Evolutionary conservation across 2,797 vertebrate species (phyloP).

Genomic region (Discoglossus pictus): DNA sequence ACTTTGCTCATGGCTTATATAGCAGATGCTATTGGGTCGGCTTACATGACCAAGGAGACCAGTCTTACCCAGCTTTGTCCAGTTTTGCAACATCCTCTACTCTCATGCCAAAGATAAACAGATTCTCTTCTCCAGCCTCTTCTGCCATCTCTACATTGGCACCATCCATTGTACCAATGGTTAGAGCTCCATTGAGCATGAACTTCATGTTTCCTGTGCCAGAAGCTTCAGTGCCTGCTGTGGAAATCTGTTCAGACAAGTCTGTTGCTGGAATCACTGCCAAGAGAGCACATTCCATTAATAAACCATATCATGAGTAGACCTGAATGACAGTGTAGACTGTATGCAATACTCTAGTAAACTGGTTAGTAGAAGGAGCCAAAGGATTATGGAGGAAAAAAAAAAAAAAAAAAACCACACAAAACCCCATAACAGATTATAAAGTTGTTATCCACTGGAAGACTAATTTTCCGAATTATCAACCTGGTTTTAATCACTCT

Average conservation of each 20-base stretch:
- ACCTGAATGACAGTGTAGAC: neutral
- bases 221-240: constrained; percentile 90
- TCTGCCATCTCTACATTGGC: constrained; percentile 98
- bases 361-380: too few relatives aligned
- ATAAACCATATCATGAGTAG: neutral
- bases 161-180: constrained; percentile 96
- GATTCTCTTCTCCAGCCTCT: constrained; percentile 90
- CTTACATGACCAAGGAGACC: too few relatives aligned
- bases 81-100: constrained; percentile 83
- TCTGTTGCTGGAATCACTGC: constrained; percentile 94
- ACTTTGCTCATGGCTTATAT: too few relatives aligned
- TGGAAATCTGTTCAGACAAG: constrained; percentile 96
- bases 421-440: too few relatives aligned
- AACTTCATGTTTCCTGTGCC: constrained; percentile 98
- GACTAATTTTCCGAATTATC: too few relatives aligned
- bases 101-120: constrained; percentile 96
- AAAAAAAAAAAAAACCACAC: too few relatives aligned
- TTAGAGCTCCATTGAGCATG: constrained; percentile 95
- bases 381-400: too few relatives aligned
- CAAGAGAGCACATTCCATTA: neutral
- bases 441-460: too few relatives aligned
- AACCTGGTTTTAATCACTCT: too few relatives aligned
- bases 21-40: too few relatives aligned
- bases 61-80: constrained; percentile 83
- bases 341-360: neutral